Evolutionary conservation across 2,113 vertebrate species (phyloP).

Genomic region (Mus spicilegus): DNA sequence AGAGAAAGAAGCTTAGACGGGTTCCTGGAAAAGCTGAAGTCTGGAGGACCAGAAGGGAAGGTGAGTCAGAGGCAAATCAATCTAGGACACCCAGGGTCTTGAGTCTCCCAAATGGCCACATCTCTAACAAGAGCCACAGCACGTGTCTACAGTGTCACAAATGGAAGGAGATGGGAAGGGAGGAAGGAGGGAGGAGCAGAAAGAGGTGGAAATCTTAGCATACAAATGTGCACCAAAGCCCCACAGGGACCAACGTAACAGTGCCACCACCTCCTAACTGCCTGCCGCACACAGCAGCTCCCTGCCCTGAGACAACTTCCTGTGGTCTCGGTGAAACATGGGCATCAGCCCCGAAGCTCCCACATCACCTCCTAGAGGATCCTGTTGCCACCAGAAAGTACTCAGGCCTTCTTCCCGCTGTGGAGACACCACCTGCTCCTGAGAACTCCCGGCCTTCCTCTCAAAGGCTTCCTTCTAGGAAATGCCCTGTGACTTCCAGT

Average conservation of each 20-base stretch:
- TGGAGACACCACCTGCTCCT: rapidly evolving
- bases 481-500: not conserved
- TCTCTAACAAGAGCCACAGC: rapidly evolving
- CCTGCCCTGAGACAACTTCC: not conserved
- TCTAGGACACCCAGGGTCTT: not conserved
- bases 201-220: rapidly evolving
- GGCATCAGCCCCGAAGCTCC: not conserved
- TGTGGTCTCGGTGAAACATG: rapidly evolving
- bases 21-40: not conserved
- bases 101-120: not conserved
- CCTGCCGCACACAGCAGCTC: not conserved
- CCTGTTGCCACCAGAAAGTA: not conserved
- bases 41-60: rapidly evolving
- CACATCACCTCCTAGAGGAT: not conserved
- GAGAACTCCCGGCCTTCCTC: rapidly evolving
- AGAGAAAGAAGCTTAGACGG: too few species aligned
- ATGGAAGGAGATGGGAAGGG: not conserved
- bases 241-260: rapidly evolving
- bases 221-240: not conserved
- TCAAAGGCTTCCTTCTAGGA: too few species aligned
- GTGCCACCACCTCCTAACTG: rapidly evolving
- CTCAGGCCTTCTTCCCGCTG: rapidly evolving
- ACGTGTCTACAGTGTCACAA: rapidly evolving
- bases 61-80: not conserved
- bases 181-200: rapidly evolving